phyloP scores from a whole-genome alignment of 1,140 invertebrate genomes.

The Pachypeltis micranthus region DNA sequence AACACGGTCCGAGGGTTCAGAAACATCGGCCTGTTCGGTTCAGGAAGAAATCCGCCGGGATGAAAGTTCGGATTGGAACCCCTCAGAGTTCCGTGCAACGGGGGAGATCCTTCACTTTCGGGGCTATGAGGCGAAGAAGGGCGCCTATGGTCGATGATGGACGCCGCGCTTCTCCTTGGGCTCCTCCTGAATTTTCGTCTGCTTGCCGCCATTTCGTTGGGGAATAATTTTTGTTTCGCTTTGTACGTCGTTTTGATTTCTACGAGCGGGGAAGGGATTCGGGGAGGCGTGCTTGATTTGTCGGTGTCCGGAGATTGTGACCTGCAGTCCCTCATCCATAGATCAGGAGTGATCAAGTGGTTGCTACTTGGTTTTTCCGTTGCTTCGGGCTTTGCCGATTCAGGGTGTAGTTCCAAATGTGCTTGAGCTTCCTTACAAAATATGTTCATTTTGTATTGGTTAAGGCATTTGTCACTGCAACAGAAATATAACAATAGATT shows the following conservation, averaged over 20 bases:
- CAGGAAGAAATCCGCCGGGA: conserved; percentile 12
- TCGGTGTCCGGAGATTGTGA: conserved; percentile 45
- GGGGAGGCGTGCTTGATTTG: conserved; percentile 31
- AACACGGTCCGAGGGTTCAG: conserved; percentile 20
- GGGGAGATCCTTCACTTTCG: conserved; percentile 21
- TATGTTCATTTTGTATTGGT: conserved; percentile 92
- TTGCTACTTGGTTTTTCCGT: conserved; percentile 35
- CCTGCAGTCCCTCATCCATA: conserved; percentile 68
- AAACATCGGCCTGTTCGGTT: conserved; percentile 17
- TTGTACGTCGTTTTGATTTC: conserved; percentile 24
- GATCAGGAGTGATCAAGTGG: conserved; percentile 68
- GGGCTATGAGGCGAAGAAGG: conserved; percentile 18
- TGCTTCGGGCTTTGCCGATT: conserved; percentile 28
- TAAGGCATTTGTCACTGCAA: conserved; percentile 80
- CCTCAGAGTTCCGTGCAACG: background rate
- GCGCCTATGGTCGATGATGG: background rate
- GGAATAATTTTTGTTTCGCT: no score
- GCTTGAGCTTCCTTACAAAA: conserved; percentile 84
- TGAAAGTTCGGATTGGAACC: conserved; percentile 7
- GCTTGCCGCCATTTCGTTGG: no score
- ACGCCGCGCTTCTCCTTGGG: background rate
- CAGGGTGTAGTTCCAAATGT: conserved; percentile 68
- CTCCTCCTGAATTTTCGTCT: background rate
- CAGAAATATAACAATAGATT: no score
- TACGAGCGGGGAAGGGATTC: conserved; percentile 28